Percentiles rank a stretch among this genome's conserved stretches.
Conservation (phyloP, 2,888 invertebrate species). For the Spilarctia lutea region DNA sequence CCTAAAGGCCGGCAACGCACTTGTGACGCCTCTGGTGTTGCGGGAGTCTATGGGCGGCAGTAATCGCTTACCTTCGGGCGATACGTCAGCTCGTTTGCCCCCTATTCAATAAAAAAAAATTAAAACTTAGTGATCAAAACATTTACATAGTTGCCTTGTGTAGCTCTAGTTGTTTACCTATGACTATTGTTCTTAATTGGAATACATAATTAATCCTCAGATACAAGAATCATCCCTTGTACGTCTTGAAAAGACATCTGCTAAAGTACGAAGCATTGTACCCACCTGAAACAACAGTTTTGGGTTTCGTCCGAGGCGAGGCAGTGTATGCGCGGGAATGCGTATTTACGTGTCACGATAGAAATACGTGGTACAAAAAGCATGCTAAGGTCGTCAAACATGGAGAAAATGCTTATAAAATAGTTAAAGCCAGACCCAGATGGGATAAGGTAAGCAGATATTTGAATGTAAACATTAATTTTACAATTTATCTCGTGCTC, state of each 20-base stretch:
- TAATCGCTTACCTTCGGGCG: no score
- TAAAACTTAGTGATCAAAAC: no score
- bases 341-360: slow-evolving; percentile 93
- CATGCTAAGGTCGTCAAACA: slow-evolving; percentile 93
- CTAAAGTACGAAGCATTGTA: slow-evolving; percentile 99
- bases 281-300: slow-evolving; percentile 93
- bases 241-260: slow-evolving; percentile 95
- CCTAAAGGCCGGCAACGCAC: no score
- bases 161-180: not conserved
- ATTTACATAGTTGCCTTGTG: not conserved
- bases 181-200: not conserved
- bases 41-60: no score
- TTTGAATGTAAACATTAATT: not conserved
- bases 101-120: no score
- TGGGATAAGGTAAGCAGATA: slow-evolving; percentile 90
- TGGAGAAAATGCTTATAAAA: slow-evolving; percentile 96
- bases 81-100: no score
- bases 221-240: slow-evolving; percentile 97
- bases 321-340: slow-evolving; percentile 96
- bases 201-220: slow-evolving; percentile 66
- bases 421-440: slow-evolving; percentile 96
- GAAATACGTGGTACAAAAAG: slow-evolving; percentile 97
- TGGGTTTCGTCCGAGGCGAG: slow-evolving; percentile 95
- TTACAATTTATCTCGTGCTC: not conserved
- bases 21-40: no score